Evolutionary conservation across 2,797 vertebrate genomes (phyloP).

Genomic region (Acrossocheilus wenchowensis): DNA sequence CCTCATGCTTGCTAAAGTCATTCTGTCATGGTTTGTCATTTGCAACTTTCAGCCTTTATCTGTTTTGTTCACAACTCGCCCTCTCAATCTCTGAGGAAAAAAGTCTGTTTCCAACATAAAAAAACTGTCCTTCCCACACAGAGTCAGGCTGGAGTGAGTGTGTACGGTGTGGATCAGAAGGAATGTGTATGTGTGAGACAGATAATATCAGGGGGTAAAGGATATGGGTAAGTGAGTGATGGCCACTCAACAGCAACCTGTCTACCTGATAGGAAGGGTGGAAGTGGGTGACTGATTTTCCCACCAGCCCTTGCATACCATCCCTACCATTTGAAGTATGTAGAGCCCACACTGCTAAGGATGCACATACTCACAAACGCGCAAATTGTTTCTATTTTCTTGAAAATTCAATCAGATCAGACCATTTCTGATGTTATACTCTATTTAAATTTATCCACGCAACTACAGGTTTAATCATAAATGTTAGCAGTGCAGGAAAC

Average conservation of each 20-base stretch:
- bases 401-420: slow-evolving; percentile 1
- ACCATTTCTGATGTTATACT: neutral
- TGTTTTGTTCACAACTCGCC: neutral
- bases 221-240: slow-evolving; percentile 72
- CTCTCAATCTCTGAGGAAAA: neutral
- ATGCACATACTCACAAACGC: slow-evolving; percentile 5
- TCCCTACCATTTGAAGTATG: slow-evolving; percentile 43
- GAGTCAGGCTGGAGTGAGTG: slow-evolving; percentile 9
- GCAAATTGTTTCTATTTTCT: neutral
- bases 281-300: slow-evolving; percentile 71
- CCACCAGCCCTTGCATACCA: slow-evolving; percentile 61
- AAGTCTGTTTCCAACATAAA: neutral
- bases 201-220: slow-evolving; percentile 58
- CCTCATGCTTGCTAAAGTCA: neutral
- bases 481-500: neutral
- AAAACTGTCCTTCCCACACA: slow-evolving; percentile 22
- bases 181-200: slow-evolving; percentile 19
- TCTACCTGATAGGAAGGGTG: slow-evolving; percentile 56
- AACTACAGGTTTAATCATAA: neutral
- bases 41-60: neutral
- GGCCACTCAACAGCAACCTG: slow-evolving; percentile 60
- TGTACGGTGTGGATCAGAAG: neutral
- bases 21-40: neutral
- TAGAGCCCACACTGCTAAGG: slow-evolving; percentile 25
- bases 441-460: neutral